phyloP scores from a whole-genome alignment of 1,140 invertebrate genomes.

The Carcinoscorpius rotundicauda region DNA sequence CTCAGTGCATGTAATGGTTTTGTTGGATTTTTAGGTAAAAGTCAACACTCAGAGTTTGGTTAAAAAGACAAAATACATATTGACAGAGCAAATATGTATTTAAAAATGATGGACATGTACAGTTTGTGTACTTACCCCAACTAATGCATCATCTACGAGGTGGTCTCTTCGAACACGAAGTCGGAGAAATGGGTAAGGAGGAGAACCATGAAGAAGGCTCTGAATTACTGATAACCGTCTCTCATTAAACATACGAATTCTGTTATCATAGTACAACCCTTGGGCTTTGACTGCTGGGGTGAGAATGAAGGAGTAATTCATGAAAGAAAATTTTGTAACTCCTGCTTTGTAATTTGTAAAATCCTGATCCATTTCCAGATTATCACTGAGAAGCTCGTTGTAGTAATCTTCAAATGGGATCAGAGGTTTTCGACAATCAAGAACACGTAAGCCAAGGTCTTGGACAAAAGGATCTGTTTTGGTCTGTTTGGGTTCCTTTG shows the following conservation, averaged over 20 bases:
- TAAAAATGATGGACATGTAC: too few species aligned
- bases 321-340: constrained; percentile 69
- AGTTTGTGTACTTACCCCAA: constrained; percentile 45
- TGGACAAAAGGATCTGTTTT: constrained; percentile 37
- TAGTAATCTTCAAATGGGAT: constrained; percentile 81
- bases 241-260: constrained; percentile 89
- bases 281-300: constrained; percentile 84
- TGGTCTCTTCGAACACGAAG: constrained; percentile 66
- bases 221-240: constrained; percentile 66
- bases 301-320: constrained; percentile 79
- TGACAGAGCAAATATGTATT: too few species aligned
- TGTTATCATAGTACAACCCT: constrained; percentile 82
- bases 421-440: constrained; percentile 68
- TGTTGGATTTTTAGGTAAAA: too few species aligned
- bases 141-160: constrained; percentile 80
- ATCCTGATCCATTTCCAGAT: constrained; percentile 83
- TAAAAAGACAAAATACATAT: too few species aligned
- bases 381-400: constrained; percentile 82
- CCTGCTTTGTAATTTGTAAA: constrained; percentile 66
- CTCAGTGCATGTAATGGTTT: too few species aligned
- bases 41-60: too few species aligned
- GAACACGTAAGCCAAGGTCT: constrained; percentile 52
- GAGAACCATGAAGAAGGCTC: constrained; percentile 55
- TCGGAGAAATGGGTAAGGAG: constrained; percentile 71
- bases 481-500: constrained; percentile 19